Evolutionary conservation across 2,797 vertebrate species (phyloP), one percentile per base, ranked within the genome.

Genomic region (Microctenopoma lineatum): DNA sequence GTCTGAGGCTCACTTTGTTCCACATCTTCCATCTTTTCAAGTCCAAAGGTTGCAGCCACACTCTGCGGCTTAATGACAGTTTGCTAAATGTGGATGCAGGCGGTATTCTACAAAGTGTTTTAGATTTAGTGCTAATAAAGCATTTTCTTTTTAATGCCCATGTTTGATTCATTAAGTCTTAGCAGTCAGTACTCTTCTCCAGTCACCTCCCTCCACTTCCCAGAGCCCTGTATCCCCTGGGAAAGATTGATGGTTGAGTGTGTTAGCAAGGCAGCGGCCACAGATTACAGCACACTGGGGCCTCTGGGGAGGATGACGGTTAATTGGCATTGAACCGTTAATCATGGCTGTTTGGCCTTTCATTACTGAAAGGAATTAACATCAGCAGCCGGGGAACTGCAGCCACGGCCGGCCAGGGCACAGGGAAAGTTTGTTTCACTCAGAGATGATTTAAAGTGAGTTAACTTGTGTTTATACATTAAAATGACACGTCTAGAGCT

Each of bases 261-360:
- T 79, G 80, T 88, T 80, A 71, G 75, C 64, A 44, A 41, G 74
- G 80, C 80, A 80, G 74, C 27, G 79, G 77, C 71, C 76, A 73
- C 89, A 88, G 85, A 92, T 88, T 87, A 86, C 69, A 70, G 85
- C 78, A 62, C 59, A 45, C 70, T 32, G 66, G 36, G 52, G 56
- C 82, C 87, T 79, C 78, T 50, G 50, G 87, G 80, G 79, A 84
- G 66, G 67, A 79, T 75, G 70, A 69, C 44, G 66, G 90, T 93
- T 92, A 92, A 93, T 92, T 91, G 90, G 79, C 86, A 86, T 81
- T 86, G 87, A 90, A 89, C 87, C 59, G 76, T 93, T 92, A 89
- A 91, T 91, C 84, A 84, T 67, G 79, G 73, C 73, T 54, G 65
- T 51, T 60, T 46, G 61, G 73, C 66, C 84, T 87, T 86, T 90